Conservation (phyloP, 2,888 invertebrate species). For the Lysandra coridon region DNA sequence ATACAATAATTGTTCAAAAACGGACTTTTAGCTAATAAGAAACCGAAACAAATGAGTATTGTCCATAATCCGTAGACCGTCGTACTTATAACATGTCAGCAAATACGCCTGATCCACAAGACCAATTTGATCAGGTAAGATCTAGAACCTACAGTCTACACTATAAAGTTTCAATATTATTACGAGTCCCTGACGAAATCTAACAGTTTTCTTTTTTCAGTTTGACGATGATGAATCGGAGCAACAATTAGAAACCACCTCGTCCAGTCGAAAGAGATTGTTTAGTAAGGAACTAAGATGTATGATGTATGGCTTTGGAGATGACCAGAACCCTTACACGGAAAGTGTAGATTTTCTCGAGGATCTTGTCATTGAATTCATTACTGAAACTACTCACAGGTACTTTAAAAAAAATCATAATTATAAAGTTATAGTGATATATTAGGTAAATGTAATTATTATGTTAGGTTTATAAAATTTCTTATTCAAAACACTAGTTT, state of each 20-base stretch:
- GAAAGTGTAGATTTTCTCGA: conserved; percentile 99
- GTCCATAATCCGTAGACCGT: background rate
- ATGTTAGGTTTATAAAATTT: too few relatives aligned
- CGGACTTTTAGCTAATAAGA: background rate
- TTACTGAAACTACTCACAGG: conserved; percentile 94
- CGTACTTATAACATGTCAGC: conserved; percentile 52
- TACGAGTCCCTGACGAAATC: background rate
- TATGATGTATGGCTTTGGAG: conserved; percentile 99
- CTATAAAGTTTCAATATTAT: background rate
- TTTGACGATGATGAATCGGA: conserved; percentile 86
- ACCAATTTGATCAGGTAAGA: conserved; percentile 69
- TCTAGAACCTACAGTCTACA: background rate
- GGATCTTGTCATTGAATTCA: conserved; percentile 98
- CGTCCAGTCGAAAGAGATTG: conserved; percentile 88
- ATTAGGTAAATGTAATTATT: too few relatives aligned
- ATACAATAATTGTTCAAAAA: too few relatives aligned
- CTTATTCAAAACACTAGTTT: conserved; percentile 38
- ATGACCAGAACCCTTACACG: conserved; percentile 99
- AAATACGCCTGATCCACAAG: conserved; percentile 59
- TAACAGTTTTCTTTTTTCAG: conserved; percentile 45
- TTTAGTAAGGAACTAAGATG: conserved; percentile 96
- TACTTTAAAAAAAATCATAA: conserved; percentile 49
- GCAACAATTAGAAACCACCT: conserved; percentile 84
- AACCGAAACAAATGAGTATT: background rate
- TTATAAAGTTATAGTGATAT: too few relatives aligned